Evolutionary conservation across 1,140 invertebrate genomes (phyloP), one percentile per base, ranked within the genome.

Genomic region (Lepidurus packardi): DNA sequence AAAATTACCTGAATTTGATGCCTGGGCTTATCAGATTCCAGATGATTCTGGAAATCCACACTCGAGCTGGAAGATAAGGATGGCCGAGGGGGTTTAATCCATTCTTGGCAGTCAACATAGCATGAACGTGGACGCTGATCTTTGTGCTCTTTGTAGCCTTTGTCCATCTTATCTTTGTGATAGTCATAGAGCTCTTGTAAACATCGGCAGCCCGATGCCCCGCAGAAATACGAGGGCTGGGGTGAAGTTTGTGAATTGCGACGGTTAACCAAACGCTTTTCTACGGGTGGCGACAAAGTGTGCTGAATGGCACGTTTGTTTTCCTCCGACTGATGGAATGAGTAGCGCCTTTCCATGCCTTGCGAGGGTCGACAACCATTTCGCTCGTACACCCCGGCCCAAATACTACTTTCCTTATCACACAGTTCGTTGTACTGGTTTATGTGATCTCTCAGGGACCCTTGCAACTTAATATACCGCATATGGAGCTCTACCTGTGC

Each of bases 381-480:
- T 34, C 76, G 41, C 44, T 77, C 43, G 44, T 47, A 77, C 10
- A 77, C 25, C 2, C 21, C 43, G 25, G 82, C 78, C 65, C 86
- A 77, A 34, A 96, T 87, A 82, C 95, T 92, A 78, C 92, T 89
- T 85, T 97, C 95, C 53, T 92, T 88, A 42, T 94, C 87, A 82
- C 91, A 93, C 4, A 97, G 86, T 77, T 92, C 88, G 82, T 96
- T 93, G 44, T 96, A 84, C 86, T 97, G 94, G 74, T 89, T 88
- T 86, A 95, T 90, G 84, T 95, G 95, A n/a, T 90, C 89, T 84
- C 95, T 93, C 8, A 97, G 85, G 42, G 93, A 87, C 80, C 91
- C 90, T 86, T 96, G 94, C 7, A 96, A 86, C 80, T 95, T 92
- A 73, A 96, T 93, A 82, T 95, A 96, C 73, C 94, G 89, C 88